Conservation (phyloP, 92 coral and sea anemone genomes). For the Palythoa grandis region DNA sequence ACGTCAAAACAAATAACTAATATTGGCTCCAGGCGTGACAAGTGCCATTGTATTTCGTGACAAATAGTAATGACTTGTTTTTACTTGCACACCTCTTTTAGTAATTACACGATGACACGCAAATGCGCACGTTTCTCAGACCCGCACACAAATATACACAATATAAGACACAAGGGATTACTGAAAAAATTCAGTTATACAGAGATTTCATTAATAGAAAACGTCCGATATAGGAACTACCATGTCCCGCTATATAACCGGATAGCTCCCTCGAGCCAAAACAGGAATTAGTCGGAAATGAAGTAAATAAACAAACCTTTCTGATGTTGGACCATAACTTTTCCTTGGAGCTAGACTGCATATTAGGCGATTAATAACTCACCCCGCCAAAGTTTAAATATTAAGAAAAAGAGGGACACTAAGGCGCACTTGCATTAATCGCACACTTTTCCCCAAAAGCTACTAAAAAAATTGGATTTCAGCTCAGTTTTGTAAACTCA, state of each 20-base stretch:
- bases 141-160: no score
- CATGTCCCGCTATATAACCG: neutral
- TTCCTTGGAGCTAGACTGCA: neutral
- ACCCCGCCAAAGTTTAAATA: neutral
- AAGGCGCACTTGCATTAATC: neutral
- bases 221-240: neutral
- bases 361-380: neutral
- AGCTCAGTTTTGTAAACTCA: neutral
- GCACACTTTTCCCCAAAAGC: neutral
- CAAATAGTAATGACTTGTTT: neutral
- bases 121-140: neutral
- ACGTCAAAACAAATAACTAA: neutral
- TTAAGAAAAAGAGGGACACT: neutral
- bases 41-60: neutral
- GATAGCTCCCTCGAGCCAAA: neutral
- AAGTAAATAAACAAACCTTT: neutral
- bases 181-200: no score
- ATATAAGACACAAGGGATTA: neutral
- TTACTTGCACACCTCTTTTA: neutral
- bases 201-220: neutral
- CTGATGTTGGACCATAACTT: slow-evolving; percentile 1
- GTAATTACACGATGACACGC: neutral
- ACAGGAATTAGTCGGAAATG: neutral
- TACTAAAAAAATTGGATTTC: neutral
- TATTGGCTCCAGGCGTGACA: neutral